Percentiles rank a stretch among this genome's conserved stretches.
Conservation (phyloP, 1,140 invertebrate species). For the Zaprionus camerounensis region DNA sequence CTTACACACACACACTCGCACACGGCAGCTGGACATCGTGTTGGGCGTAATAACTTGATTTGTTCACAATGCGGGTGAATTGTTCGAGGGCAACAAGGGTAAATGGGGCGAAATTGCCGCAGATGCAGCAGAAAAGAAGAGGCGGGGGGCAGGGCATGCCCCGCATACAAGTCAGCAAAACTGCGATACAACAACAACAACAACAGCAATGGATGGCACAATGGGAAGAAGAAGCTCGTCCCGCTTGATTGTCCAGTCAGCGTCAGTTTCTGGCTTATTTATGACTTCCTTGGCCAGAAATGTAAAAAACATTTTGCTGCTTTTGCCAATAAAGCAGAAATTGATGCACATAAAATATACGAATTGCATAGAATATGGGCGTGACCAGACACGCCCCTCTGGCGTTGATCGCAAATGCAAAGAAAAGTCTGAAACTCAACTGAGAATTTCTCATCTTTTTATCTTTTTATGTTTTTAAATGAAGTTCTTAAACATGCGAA, state of each 20-base stretch:
- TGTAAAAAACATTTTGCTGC: constrained; percentile 62
- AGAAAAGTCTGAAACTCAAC: not conserved
- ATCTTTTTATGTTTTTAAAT: not conserved
- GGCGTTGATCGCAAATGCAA: constrained; percentile 12
- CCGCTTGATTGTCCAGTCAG: constrained; percentile 68
- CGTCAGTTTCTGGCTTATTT: constrained; percentile 67
- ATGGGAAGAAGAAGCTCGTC: constrained; percentile 39
- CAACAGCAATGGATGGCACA: constrained; percentile 36
- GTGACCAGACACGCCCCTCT: constrained; percentile 47
- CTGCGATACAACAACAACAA: constrained; percentile 26
- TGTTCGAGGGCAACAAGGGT: constrained; percentile 4
- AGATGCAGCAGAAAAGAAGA: constrained; percentile 64
- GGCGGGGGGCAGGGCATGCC: constrained; percentile 14
- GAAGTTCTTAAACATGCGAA: not conserved
- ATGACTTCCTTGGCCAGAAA: constrained; percentile 75
- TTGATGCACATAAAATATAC: constrained; percentile 75
- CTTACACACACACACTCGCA: constrained; percentile 3
- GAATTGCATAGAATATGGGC: constrained; percentile 49
- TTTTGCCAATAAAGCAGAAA: constrained; percentile 79
- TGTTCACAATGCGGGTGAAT: constrained; percentile 67
- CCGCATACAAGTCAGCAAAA: constrained; percentile 53
- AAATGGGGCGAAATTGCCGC: constrained; percentile 46
- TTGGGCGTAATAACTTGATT: constrained; percentile 79
- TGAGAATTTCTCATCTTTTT: not conserved
- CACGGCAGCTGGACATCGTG: constrained; percentile 19